phyloP scores from a whole-genome alignment of 2,113 vertebrate genomes.

The Ageneiosus marmoratus region DNA sequence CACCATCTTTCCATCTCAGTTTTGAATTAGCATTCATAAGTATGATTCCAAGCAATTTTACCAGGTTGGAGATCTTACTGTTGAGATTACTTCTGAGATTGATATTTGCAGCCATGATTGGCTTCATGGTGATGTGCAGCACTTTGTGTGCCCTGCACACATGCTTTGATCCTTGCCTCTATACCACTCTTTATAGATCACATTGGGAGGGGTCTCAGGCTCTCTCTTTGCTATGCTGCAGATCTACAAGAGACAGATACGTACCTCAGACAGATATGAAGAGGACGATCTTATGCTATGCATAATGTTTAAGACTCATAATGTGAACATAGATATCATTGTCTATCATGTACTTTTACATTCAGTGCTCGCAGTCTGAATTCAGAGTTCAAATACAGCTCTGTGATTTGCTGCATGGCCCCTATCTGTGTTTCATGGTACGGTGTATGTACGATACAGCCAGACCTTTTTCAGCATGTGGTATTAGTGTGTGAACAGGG shows the following conservation, averaged over 20 bases:
- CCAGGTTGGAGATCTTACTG: background rate
- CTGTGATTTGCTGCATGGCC: conserved; percentile 23
- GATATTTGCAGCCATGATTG: conserved; percentile 9
- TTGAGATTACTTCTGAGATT: conserved; percentile 11
- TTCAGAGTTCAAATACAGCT: conserved; percentile 9
- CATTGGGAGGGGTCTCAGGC: conserved; percentile 36
- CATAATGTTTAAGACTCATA: background rate
- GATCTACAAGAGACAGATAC: conserved; percentile 23
- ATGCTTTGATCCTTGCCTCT: conserved; percentile 41
- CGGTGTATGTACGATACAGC: background rate
- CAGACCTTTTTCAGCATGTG: background rate
- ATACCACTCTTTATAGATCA: conserved; percentile 39
- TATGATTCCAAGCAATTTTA: conserved; percentile 1
- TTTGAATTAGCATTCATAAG: conserved; percentile 7
- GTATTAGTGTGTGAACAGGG: background rate
- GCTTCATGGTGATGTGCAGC: conserved; percentile 13
- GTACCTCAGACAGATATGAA: background rate
- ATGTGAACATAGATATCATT: conserved; percentile 10
- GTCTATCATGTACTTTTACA: too few species aligned
- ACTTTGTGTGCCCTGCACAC: conserved; percentile 11
- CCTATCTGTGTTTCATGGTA: conserved; percentile 13
- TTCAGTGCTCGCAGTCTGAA: background rate
- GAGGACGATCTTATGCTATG: background rate
- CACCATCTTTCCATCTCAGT: conserved; percentile 5
- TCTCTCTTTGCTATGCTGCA: conserved; percentile 40